Percentiles rank a stretch among this genome's conserved stretches.
Conservation (phyloP, 2,113 vertebrate genomes). For the Ptilonorhynchus violaceus region DNA sequence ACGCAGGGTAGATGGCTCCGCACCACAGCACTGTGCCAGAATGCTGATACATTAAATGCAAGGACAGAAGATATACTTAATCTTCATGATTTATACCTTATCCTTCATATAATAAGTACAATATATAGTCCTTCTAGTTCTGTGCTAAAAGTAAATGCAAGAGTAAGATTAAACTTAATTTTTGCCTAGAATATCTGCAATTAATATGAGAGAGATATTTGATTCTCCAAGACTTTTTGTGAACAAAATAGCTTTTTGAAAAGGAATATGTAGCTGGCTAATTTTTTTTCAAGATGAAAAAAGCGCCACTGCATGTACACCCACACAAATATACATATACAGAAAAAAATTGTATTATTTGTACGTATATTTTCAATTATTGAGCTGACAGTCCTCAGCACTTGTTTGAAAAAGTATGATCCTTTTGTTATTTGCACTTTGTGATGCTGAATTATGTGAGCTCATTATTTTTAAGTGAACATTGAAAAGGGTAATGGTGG, state of each 20-base stretch:
- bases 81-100: not conserved
- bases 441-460: not conserved
- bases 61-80: not conserved
- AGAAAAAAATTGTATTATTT: not conserved
- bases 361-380: not conserved
- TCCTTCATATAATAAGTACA: not conserved
- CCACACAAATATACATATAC: not conserved
- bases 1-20: rapidly evolving
- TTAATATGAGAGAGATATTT: not conserved
- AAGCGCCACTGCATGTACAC: not conserved
- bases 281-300: not conserved
- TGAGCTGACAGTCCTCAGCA: not conserved
- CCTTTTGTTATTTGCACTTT: not conserved
- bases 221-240: not conserved
- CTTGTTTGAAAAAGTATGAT: not conserved
- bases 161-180: not conserved
- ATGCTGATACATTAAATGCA: not conserved
- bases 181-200: not conserved
- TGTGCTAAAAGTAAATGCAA: not conserved
- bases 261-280: not conserved
- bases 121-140: not conserved
- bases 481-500: not conserved
- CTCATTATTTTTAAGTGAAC: not conserved
- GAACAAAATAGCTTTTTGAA: not conserved
- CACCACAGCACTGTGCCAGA: rapidly evolving